Evolutionary conservation across 2,888 invertebrate species (phyloP), one percentile per base, ranked within the genome.

Genomic region (Synergus umbraculus): DNA sequence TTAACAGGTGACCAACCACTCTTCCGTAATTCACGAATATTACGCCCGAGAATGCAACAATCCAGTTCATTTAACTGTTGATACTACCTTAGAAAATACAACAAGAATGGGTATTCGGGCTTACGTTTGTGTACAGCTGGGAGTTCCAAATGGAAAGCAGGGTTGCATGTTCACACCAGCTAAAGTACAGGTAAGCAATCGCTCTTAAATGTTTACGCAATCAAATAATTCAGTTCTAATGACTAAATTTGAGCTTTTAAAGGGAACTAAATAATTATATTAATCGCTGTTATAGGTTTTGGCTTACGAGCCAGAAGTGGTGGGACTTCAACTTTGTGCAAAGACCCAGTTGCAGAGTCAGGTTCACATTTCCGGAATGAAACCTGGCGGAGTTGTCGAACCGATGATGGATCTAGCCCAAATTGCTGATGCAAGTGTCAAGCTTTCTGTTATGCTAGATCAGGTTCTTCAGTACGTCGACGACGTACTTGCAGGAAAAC

Each of bases 101-200:
- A 89, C 91, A 0, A 96, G 97, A 87, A 98, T 99, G 97, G 98
- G 97, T 4, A 95, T 99, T 85, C 97, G 98, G 87, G 98, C 98
- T 1, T 99, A 98, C 90, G 96, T 98, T 83, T 97, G 98, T 92
- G 97, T 98, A 13, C 95, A 97, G 83, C 95, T 99, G 82, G 99
- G 99, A 65, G 98, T 99, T 66, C 99, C 99, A 67, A 96, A 96
- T 84, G 98, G 98, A 83, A 97, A 97, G 91, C 95, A 96, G 90
- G 98, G 99, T 83, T 97, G 97, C 91, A 97, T 98, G 98, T 99
- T 99, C 93, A 98, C 99, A 0, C 98, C 98, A 43, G 96, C 99
- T 58, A 96, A 97, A 85, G 97, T 98, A 10, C 96, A 97, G 89
- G 92, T 92, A 87, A 22, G 49, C 37, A 43, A 64, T 67, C 15